phyloP scores from a whole-genome alignment of 1,140 invertebrate genomes.

The Sinella curviseta region DNA sequence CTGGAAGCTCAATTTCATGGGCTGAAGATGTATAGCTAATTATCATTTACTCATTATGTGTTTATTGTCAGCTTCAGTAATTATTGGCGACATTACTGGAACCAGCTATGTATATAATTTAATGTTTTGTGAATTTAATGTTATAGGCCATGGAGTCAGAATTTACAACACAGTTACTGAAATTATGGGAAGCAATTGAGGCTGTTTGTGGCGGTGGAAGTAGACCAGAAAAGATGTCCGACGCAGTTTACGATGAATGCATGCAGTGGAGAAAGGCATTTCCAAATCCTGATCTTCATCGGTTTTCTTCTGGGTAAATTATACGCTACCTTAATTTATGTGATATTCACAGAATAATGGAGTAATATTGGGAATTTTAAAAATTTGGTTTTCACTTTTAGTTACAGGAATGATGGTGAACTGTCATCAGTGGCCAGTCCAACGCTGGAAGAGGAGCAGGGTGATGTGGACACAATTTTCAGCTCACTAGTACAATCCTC shows the following conservation, averaged over 20 bases:
- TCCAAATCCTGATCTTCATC: slow-evolving; percentile 32
- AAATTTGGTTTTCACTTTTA: too few species aligned
- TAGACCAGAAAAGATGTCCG: slow-evolving; percentile 34
- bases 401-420: too few species aligned
- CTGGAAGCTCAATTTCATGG: slow-evolving; percentile 46
- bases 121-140: too few species aligned
- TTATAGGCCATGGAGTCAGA: slow-evolving; percentile 43
- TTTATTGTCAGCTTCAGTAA: not conserved
- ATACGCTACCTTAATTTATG: not conserved
- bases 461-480: not conserved
- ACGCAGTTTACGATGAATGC: slow-evolving; percentile 37
- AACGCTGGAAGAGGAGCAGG: too few species aligned
- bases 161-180: slow-evolving; percentile 36
- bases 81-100: not conserved
- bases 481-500: not conserved
- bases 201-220: slow-evolving; percentile 31
- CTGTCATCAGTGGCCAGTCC: too few species aligned
- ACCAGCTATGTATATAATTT: too few species aligned
- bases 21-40: slow-evolving; percentile 45
- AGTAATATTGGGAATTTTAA: too few species aligned
- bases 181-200: slow-evolving; percentile 43
- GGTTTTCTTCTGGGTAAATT: slow-evolving; percentile 39
- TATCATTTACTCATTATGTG: not conserved
- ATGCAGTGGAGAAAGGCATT: slow-evolving; percentile 43
- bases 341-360: too few species aligned